Conservation (phyloP, 2,888 invertebrate species). For the Meghimatium bilineatum region DNA sequence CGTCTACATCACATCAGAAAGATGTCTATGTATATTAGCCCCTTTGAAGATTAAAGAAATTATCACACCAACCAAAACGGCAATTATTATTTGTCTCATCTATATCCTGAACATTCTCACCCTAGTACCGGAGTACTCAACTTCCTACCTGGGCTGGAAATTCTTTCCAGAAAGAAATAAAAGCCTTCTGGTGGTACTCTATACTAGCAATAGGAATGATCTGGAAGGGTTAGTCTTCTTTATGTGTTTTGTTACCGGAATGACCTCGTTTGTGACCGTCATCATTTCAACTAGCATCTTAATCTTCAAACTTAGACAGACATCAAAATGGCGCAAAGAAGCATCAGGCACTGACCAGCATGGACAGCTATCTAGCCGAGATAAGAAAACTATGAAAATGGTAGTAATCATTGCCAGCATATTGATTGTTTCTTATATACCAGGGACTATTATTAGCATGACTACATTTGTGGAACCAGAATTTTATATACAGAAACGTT, state of each 20-base stretch:
- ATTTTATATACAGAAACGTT: neutral
- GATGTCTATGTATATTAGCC: too few species aligned
- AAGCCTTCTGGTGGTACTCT: neutral
- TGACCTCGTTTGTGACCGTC: neutral
- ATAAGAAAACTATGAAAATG: conserved; percentile 12
- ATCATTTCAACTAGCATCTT: neutral
- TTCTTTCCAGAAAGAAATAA: neutral
- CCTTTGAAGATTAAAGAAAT: neutral
- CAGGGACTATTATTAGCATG: neutral
- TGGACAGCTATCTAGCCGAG: neutral
- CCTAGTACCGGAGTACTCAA: neutral
- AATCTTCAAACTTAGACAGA: neutral
- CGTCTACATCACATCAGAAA: too few species aligned
- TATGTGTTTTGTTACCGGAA: neutral
- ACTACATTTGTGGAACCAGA: neutral
- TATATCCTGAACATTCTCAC: neutral
- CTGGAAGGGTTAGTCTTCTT: neutral
- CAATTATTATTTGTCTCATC: neutral
- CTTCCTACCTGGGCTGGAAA: neutral
- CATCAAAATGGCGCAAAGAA: conserved; percentile 1
- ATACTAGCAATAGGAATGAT: neutral
- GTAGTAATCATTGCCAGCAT: conserved; percentile 4
- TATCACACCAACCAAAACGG: neutral
- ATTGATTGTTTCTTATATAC: conserved; percentile 17
- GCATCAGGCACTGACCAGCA: neutral